Evolutionary conservation across 2,888 invertebrate species (phyloP).

Genomic region (Crioceris asparagi): DNA sequence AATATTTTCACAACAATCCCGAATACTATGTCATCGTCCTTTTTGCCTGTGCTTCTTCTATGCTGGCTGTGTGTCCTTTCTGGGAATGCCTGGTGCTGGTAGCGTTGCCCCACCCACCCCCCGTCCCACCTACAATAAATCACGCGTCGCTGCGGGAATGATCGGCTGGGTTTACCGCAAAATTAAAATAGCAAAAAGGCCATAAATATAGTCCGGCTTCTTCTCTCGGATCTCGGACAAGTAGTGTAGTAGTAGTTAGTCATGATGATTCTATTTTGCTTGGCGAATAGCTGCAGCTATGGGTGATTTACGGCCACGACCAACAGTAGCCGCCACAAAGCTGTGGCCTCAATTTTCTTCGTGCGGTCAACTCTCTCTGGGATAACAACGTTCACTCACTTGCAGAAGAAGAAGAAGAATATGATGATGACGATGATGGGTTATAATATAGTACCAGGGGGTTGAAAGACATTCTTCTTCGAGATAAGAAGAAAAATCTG

Average conservation of each 20-base stretch:
- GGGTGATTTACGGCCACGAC: conserved; percentile 18
- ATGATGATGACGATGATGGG: no score
- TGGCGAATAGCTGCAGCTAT: conserved; percentile 5
- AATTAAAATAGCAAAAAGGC: conserved; percentile 18
- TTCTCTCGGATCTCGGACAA: no score
- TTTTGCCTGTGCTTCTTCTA: no score
- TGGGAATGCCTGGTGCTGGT: conserved; percentile 4
- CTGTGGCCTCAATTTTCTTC: background rate
- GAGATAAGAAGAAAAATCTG: no score
- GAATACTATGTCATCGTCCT: no score
- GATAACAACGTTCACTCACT: no score
- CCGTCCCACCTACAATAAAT: conserved; percentile 16
- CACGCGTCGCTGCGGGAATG: conserved; percentile 12
- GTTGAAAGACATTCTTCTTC: no score
- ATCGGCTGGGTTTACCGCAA: conserved; percentile 17
- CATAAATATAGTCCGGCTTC: conserved; percentile 20
- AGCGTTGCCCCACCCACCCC: conserved; percentile 9
- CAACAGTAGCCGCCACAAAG: conserved; percentile 15
- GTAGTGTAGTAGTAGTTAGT: conserved; percentile 7
- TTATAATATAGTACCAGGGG: no score
- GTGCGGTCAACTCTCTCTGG: no score
- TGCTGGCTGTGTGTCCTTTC: no score
- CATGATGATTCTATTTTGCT: conserved; percentile 19
- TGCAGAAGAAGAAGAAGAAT: no score
- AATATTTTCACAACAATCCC: no score